These are phyloP conservation scores for Thera obeliscata DNA, from an alignment of 2,888 invertebrate genomes.

Conservation along the genomic window DNA sequence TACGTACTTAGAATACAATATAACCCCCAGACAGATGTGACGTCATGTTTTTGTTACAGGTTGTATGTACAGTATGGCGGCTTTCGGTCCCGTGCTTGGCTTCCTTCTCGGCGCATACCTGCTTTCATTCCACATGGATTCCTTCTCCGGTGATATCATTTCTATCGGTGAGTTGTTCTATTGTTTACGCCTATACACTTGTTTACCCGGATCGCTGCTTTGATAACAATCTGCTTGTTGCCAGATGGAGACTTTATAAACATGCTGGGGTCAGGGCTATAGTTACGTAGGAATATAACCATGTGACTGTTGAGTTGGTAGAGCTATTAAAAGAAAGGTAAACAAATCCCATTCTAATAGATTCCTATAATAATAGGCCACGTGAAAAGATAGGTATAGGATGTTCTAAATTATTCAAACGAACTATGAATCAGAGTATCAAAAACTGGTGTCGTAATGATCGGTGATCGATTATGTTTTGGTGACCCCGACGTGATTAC, in stretches of 20 bases:
- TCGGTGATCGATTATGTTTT: too few species aligned
- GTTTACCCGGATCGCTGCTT: conserved; percentile 15
- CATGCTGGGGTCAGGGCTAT: conserved; percentile 7
- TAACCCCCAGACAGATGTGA: too few species aligned
- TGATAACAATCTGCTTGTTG: conserved; percentile 19
- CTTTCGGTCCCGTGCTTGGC: conserved; percentile 97
- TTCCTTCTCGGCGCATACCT: conserved; percentile 96
- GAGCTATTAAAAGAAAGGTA: background rate
- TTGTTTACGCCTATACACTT: conserved; percentile 12
- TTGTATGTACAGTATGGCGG: conserved; percentile 98
- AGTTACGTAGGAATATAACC: background rate
- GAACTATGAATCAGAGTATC: too few species aligned
- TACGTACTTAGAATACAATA: too few species aligned
- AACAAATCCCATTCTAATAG: background rate
- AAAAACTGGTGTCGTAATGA: too few species aligned
- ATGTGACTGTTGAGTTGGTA: background rate
- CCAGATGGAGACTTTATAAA: conserved; percentile 30
- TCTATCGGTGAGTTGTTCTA: conserved; percentile 86
- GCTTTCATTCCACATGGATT: conserved; percentile 96
- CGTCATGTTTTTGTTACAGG: conserved; percentile 79
- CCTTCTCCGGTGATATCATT: conserved; percentile 89
- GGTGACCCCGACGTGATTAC: too few species aligned
- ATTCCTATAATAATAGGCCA: too few species aligned
- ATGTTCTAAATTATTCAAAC: too few species aligned
- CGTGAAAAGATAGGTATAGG: too few species aligned